Conservation (phyloP, 2,797 vertebrate species). For the Columba guinea region DNA sequence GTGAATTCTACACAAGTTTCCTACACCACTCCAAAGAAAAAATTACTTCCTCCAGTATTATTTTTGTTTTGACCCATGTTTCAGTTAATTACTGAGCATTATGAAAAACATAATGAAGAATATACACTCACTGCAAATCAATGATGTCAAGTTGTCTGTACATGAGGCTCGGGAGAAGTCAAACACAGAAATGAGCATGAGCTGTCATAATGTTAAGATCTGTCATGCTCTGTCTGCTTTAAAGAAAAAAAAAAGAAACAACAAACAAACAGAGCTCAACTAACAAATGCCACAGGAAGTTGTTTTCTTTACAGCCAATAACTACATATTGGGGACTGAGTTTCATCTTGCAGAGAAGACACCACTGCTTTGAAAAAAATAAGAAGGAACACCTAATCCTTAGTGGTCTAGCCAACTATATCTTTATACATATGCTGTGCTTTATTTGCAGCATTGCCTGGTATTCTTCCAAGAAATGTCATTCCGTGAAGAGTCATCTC, state of each 20-base stretch:
- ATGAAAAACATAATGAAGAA: background rate
- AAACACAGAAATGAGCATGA: background rate
- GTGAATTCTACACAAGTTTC: background rate
- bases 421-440: constrained; percentile 33
- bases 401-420: constrained; percentile 53
- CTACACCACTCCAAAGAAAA: background rate
- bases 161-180: background rate
- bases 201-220: background rate
- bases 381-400: constrained; percentile 65
- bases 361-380: background rate
- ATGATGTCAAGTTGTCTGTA: background rate
- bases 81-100: background rate
- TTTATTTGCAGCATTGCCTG: constrained; percentile 57
- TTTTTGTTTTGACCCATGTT: background rate
- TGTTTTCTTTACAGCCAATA: background rate
- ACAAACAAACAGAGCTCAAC: too few species aligned
- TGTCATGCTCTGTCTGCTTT: background rate
- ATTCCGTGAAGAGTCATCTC: constrained; percentile 43
- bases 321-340: background rate
- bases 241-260: too few species aligned
- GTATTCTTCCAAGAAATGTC: constrained; percentile 56
- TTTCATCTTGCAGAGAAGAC: background rate
- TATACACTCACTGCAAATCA: fast-evolving
- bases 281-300: background rate
- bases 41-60: background rate